Evolutionary conservation across 2,888 invertebrate species (phyloP), one percentile per base, ranked within the genome.

Genomic region (Xanthorhoe designata): DNA sequence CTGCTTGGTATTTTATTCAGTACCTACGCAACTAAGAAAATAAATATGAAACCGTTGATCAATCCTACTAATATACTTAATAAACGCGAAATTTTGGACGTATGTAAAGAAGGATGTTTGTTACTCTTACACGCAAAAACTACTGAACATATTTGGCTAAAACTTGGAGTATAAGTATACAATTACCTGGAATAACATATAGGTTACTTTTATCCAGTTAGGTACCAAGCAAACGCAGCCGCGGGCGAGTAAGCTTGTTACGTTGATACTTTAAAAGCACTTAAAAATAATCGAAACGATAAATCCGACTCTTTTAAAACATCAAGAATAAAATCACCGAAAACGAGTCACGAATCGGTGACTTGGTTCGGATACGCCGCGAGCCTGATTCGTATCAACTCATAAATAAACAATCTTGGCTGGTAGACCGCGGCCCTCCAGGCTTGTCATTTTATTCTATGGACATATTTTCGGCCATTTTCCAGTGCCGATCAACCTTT

Each of bases 401-500:
- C 77, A 78, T 81, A 84, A 82, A 83, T 80, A 83, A 83, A 84
- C 81, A 84, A 82, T 83, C 78, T 83, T 79, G 75, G 73, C 74
- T 76, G 75, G 75, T 74, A 77, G 78, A 82, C 76, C 79, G 70
- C 62, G 74, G 75, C 79, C 80, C 84, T 78, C 72, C 70, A 78
- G 83, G 76, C 80, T 76, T 81, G 79, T 80, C 79, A 82, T 83
- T 84, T 84, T 82, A 81, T 82, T 82, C 78, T 76, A 72, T 81
- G 81, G 79, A 80, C 84, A 86, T 83, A 85, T 85, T 83, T 47
- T 86, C 79, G 81, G 84, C 85, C 83, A 86, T 89, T 88, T 87
- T 86, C 85, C 87, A 86, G 84, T 85, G 86, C 84, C 87, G 87
- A 90, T 90, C 89, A 89, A 89, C 87, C 90, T 90, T 89, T 91